Base-by-base conservation (phyloP, 1,140 invertebrate species). In the Polypedilum pembai region DNA sequence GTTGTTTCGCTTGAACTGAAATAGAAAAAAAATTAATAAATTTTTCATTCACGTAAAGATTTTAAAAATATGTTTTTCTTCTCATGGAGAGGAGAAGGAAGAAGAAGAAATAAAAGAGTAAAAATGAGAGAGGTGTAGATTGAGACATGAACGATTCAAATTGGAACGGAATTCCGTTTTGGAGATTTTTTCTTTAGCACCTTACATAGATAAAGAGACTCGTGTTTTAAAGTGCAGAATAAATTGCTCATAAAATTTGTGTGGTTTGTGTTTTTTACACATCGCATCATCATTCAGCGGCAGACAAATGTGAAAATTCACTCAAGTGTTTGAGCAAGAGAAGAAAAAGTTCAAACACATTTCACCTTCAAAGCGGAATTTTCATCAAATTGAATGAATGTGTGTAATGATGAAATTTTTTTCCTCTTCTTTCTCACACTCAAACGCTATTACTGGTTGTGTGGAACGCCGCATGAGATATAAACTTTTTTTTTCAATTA, bases 301-400 rank as follows among this genome's bases (percentile, higher is more conserved):
- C 45, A 56, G 45, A 56, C 45, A 56, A 56, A 56, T 56, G 45
- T 56, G 45, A 33, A 33, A 33, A 33, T 33, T 33, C 45, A 56
- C 45, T 12, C n/a, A 56, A n/a, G 7, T n/a, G n/a, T 56, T 8
- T 15, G 45, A 56, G n/a, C 12, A 56, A 56, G 12, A 4, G 45
- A 56, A 56, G n/a, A n/a, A 56, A n/a, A 56, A 56, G 45, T 56
- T 56, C 45, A 56, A 56, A 56, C 4, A 56, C 45, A 56, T 56
- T 56, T 56, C 45, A 56, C 45, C 45, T 56, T 12, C 45, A 56
- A 56, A 12, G 24, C 24, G 45, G 45, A 56, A 56, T 56, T 56
- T 56, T 56, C 45, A 56, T n/a, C 45, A 56, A 56, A n/a, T 56
- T 15, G 10, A 56, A 56, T 56, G 45, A 33, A 33, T 56, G 45